These are phyloP conservation scores for Poecilia wingei DNA, from an alignment of 2,797 vertebrate species.

Conservation along the genomic window DNA sequence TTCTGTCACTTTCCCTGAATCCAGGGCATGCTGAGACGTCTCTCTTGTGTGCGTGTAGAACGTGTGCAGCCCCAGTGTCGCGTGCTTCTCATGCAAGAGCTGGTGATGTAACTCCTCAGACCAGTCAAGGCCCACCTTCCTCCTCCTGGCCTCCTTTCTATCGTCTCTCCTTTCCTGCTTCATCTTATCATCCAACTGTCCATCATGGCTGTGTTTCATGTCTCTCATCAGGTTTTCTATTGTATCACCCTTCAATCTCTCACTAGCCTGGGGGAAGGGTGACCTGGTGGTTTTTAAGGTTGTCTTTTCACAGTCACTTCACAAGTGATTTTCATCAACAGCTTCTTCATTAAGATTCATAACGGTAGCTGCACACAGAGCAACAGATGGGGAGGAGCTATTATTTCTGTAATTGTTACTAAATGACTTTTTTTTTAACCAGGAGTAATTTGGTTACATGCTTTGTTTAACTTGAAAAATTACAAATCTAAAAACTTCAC, in stretches of 20 bases:
- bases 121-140: conserved; percentile 52
- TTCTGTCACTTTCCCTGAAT: conserved; percentile 57
- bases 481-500: neutral
- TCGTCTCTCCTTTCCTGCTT: conserved; percentile 10
- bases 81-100: conserved; percentile 60
- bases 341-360: conserved; percentile 6
- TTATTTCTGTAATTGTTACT: neutral
- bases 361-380: conserved; percentile 3
- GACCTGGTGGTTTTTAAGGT: conserved; percentile 25
- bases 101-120: conserved; percentile 67
- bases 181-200: conserved; percentile 7
- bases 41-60: conserved; percentile 14
- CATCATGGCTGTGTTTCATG: conserved; percentile 20
- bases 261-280: conserved; percentile 10
- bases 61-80: conserved; percentile 40
- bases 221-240: conserved; percentile 10
- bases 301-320: conserved; percentile 41
- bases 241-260: conserved; percentile 12
- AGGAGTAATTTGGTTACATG: conserved; percentile 12
- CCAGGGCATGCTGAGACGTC: conserved; percentile 43
- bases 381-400: neutral
- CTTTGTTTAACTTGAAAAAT: neutral
- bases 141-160: conserved; percentile 41
- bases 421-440: neutral
- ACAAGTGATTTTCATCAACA: conserved; percentile 39